These are phyloP conservation scores for Tiaroga cobitis DNA, from an alignment of 2,797 vertebrate genomes.

Conservation along the genomic window DNA sequence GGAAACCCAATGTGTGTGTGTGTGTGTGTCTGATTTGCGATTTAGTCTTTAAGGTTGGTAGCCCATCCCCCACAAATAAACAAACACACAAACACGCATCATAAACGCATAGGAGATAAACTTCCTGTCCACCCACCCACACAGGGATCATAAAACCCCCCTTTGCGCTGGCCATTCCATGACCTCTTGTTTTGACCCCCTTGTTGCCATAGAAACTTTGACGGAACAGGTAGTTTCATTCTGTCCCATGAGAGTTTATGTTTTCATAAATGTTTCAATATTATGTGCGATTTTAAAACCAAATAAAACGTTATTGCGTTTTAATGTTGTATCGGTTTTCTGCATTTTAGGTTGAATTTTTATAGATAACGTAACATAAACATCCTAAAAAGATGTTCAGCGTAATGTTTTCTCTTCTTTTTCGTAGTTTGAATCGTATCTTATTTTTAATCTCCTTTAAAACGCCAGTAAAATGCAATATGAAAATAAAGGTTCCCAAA, in stretches of 20 bases:
- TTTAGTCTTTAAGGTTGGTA: neutral
- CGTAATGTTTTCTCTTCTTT: neutral
- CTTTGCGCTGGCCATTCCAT: constrained; percentile 2
- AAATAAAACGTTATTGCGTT: neutral
- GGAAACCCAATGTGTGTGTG: neutral
- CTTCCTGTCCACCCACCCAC: constrained; percentile 43
- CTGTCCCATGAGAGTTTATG: neutral
- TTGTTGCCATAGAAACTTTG: constrained; percentile 33
- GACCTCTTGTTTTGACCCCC: constrained; percentile 34
- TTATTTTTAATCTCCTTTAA: neutral
- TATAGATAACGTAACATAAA: neutral
- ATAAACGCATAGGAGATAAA: constrained; percentile 39
- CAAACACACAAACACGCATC: constrained; percentile 33
- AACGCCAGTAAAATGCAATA: neutral
- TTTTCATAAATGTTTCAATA: neutral
- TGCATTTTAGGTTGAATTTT: neutral
- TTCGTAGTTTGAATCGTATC: neutral
- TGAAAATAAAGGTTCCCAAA: neutral
- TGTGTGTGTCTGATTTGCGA: neutral
- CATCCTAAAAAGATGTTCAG: neutral
- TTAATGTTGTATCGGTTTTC: neutral
- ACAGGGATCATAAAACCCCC: constrained; percentile 39
- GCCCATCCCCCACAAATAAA: constrained; percentile 36
- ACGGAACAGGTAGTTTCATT: constrained; percentile 33
- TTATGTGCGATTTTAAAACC: neutral